A percentile compares a stretch with the other conserved stretches of the same genome.
Conservation (phyloP, 2,888 invertebrate species). For the Limnephilus auricula region DNA sequence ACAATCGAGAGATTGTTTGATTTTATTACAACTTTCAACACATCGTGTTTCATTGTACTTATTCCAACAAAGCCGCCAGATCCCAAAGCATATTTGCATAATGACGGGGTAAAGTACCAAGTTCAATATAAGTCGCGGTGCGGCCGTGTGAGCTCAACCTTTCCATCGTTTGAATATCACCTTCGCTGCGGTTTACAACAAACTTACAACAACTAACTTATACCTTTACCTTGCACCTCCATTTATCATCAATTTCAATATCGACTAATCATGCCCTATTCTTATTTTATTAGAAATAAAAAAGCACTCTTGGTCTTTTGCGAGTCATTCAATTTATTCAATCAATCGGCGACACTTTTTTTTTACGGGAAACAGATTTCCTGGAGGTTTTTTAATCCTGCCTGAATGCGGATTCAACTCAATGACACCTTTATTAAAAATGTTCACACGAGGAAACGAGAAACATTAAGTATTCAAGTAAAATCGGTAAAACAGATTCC, state of each 20-base stretch:
- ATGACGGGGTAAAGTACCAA: constrained; percentile 55
- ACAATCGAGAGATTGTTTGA: constrained; percentile 44
- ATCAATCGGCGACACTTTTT: not conserved
- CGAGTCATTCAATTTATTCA: not conserved
- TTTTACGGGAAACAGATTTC: not conserved
- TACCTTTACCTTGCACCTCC: not conserved
- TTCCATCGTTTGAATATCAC: not conserved
- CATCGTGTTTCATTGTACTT: constrained; percentile 45
- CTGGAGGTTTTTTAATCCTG: not conserved
- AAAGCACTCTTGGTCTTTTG: too few species aligned
- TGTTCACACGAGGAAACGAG: not conserved
- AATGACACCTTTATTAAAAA: not conserved
- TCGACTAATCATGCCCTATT: too few species aligned
- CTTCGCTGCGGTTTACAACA: not conserved
- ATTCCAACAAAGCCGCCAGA: constrained; percentile 46
- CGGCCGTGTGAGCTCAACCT: not conserved
- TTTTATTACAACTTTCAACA: constrained; percentile 42
- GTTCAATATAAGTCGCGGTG: constrained; percentile 29
- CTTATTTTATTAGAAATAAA: too few species aligned
- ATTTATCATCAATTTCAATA: not conserved
- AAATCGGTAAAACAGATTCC: not conserved
- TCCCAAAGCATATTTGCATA: constrained; percentile 57
- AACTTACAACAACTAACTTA: not conserved
- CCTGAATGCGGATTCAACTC: not conserved
- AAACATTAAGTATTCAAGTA: not conserved